Conservation (phyloP, 2,113 vertebrate genomes). For the Falco punctatus region DNA sequence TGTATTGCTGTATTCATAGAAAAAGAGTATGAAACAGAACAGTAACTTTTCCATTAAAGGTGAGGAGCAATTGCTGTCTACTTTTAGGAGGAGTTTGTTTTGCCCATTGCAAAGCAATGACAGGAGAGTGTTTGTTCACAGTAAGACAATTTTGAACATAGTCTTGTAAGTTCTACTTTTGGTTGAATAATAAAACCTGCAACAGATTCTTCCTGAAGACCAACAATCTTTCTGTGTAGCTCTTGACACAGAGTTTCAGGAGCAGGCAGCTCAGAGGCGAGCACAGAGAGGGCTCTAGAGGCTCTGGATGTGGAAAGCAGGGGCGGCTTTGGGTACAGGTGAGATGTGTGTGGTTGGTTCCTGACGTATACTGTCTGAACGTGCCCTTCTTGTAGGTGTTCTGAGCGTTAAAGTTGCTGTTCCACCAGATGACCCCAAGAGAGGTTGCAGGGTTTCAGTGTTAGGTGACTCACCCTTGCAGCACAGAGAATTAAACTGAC, state of each 20-base stretch:
- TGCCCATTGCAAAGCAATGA: neutral
- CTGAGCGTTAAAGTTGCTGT: neutral
- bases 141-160: neutral
- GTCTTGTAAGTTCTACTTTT: neutral
- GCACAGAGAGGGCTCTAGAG: neutral
- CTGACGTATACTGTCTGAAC: neutral
- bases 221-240: accelerated
- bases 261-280: neutral
- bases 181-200: neutral
- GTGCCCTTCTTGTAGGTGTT: neutral
- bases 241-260: neutral
- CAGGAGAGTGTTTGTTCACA: neutral
- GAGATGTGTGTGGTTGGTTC: neutral
- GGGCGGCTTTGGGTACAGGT: neutral
- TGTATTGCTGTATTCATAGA: neutral
- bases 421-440: neutral
- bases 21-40: neutral
- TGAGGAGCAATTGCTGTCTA: neutral
- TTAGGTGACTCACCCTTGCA: neutral
- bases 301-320: neutral
- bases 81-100: neutral
- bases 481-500: neutral
- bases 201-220: neutral
- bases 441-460: neutral
- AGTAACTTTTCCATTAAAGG: neutral